Conservation (phyloP, 2,888 invertebrate species). For the Stenotaenia linearis region DNA sequence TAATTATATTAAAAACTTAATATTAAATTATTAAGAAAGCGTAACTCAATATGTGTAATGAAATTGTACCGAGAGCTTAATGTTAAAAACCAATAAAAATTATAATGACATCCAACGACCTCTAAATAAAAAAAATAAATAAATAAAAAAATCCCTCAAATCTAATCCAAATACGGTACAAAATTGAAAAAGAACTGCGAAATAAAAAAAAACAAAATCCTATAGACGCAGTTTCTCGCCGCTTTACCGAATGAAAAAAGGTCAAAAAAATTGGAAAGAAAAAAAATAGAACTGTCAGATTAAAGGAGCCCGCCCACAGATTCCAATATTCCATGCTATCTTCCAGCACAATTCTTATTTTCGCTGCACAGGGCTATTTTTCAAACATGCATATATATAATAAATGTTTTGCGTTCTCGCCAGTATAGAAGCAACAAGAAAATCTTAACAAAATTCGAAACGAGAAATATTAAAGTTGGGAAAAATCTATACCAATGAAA, state of each 20-base stretch:
- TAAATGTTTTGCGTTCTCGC: not conserved
- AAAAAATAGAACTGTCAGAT: slow-evolving; percentile 6
- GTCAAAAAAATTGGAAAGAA: not conserved
- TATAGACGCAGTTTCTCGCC: slow-evolving; percentile 3
- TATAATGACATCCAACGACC: not conserved
- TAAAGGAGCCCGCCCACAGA: not conserved
- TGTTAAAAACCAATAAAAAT: not conserved
- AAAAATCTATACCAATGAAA: not conserved
- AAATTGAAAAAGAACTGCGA: not conserved
- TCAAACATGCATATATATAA: not conserved
- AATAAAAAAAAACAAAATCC: not conserved
- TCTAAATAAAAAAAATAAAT: not conserved
- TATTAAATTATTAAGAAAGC: no score
- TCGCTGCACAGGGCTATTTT: not conserved
- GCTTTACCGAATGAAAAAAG: slow-evolving; percentile 16
- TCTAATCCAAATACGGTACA: not conserved
- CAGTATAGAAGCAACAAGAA: not conserved
- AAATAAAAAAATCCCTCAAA: not conserved
- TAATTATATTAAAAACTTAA: no score
- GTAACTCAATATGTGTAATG: no score
- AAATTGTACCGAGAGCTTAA: not conserved
- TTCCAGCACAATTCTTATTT: not conserved
- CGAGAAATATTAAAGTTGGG: not conserved
- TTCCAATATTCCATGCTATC: slow-evolving; percentile 8
- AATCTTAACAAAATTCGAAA: not conserved